These are phyloP conservation scores for Aplysina aerophoba DNA, from an alignment of 37 sponge, comb jelly and placozoan genomes.

Conservation along the genomic window DNA sequence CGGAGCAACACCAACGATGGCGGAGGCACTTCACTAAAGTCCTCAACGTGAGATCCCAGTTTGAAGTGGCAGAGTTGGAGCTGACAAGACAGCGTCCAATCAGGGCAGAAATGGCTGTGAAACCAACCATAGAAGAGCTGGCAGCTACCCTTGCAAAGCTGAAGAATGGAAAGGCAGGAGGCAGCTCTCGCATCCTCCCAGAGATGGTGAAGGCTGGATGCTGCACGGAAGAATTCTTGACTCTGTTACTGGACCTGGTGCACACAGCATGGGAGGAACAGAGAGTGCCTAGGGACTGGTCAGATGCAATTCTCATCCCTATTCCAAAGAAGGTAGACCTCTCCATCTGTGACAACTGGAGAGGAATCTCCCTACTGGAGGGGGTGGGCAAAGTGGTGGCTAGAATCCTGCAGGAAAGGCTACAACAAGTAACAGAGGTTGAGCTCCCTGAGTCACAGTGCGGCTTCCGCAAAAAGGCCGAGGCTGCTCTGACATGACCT, in stretches of 20 bases:
- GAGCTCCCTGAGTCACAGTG: too few relatives aligned
- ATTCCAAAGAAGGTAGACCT: slow-evolving; percentile 15
- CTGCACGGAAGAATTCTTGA: not conserved
- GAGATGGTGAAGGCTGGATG: not conserved
- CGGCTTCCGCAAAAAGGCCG: too few relatives aligned
- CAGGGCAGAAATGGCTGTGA: not conserved
- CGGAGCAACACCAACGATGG: slow-evolving; percentile 31
- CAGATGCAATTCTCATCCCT: slow-evolving; percentile 14
- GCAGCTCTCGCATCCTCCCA: slow-evolving; percentile 22
- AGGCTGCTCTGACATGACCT: too few relatives aligned
- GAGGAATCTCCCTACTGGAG: not conserved
- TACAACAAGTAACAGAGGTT: too few relatives aligned
- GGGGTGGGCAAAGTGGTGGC: too few relatives aligned
- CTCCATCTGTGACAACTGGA: slow-evolving; percentile 8
- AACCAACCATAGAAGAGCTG: slow-evolving; percentile 17
- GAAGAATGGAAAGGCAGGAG: slow-evolving; percentile 20
- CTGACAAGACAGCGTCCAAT: slow-evolving; percentile 9
- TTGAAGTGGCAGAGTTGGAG: slow-evolving; percentile 4
- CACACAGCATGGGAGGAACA: slow-evolving; percentile 23
- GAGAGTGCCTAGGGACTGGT: slow-evolving; percentile 6
- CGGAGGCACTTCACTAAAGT: slow-evolving; percentile 27
- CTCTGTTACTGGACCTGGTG: slow-evolving; percentile 13
- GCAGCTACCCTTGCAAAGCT: not conserved
- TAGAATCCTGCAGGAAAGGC: too few relatives aligned
- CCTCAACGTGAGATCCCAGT: slow-evolving; percentile 12